Base-by-base conservation (phyloP, 1,140 invertebrate genomes). In the Kradibia gibbosae region DNA sequence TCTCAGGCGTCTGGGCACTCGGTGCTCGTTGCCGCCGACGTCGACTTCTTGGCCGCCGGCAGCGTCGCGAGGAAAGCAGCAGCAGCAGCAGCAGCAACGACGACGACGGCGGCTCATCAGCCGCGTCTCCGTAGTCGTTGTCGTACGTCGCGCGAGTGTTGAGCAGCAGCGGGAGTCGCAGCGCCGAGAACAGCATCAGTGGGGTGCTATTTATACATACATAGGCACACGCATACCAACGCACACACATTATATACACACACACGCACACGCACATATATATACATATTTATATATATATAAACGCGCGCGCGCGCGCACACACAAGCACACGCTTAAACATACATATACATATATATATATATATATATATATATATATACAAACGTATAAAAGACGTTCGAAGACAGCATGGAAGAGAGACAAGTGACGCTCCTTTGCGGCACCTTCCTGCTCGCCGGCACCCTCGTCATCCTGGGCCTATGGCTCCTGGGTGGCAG, bases 401-500 rank as follows among this genome's bases (percentile, higher is more conserved):
- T 31, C 62, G 28, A 62, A 31, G 11, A 39, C 62, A 36, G n/a
- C 39, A 72, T 72, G 70, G 45, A 45, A 50, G 70, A 72, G 10
- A 34, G 31, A 7, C 42, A n/a, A 28, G n/a, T 50, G 45, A 13
- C 28, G 25, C 70, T 72, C n/a, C 22, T 34, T 1, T 28, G 42
- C 45, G 70, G 70, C 20, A 72, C n/a, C 20, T 11, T 72, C 70
- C 25, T 72, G 1, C 70, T 72, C 42, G 25, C 11, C 42, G 70
- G n/a, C 10, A 8, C 15, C n/a, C n/a, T 72, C 11, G 70, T 45
- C n/a, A 22, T 72, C 39, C 45, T 72, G 0, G 70, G 70, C 25
- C 39, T n/a, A 22, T 72, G 28, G n/a, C 10, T 28, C 0, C 3
- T 3, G 8, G 8, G 7, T 10, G 42, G n/a, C n/a, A 45, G 70